phyloP scores from a whole-genome alignment of 2,113 vertebrate genomes.

The Hemicordylus capensis region DNA sequence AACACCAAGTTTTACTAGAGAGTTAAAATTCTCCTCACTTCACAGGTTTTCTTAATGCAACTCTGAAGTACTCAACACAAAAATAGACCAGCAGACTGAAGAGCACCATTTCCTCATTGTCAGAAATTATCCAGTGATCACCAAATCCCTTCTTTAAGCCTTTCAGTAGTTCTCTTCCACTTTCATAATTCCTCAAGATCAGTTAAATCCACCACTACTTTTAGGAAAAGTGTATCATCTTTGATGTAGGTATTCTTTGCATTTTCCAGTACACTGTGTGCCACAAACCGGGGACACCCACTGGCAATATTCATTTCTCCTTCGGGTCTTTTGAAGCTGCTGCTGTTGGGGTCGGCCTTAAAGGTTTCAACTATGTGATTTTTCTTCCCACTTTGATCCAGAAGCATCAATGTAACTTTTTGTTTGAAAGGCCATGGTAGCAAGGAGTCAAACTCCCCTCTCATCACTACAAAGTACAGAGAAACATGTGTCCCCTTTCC shows the following conservation, averaged over 20 bases:
- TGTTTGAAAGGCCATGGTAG: constrained; percentile 92
- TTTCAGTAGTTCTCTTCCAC: accelerated
- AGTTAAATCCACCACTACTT: constrained; percentile 85
- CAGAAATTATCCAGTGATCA: constrained; percentile 13
- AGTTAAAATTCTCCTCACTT: neutral
- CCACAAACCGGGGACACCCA: constrained; percentile 83
- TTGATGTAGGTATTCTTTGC: constrained; percentile 80
- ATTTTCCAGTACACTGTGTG: constrained; percentile 78
- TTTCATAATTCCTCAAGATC: constrained; percentile 84
- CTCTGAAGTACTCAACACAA: constrained; percentile 34
- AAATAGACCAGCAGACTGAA: constrained; percentile 10
- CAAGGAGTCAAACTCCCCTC: constrained; percentile 90
- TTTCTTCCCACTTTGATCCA: constrained; percentile 86
- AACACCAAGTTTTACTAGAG: neutral
- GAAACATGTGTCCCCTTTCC: constrained; percentile 88
- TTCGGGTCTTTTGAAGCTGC: constrained; percentile 83
- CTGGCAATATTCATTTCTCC: constrained; percentile 87
- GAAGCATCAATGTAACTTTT: constrained; percentile 83
- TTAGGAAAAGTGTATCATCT: constrained; percentile 88
- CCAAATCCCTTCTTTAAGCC: neutral
- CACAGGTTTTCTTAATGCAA: constrained; percentile 35
- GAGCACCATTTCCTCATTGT: constrained; percentile 22
- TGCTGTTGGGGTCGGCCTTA: constrained; percentile 82
- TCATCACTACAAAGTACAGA: constrained; percentile 91
- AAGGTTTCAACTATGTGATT: constrained; percentile 81